Base-by-base conservation (phyloP, 2,113 vertebrate species). In the Trematocara macrostoma region DNA sequence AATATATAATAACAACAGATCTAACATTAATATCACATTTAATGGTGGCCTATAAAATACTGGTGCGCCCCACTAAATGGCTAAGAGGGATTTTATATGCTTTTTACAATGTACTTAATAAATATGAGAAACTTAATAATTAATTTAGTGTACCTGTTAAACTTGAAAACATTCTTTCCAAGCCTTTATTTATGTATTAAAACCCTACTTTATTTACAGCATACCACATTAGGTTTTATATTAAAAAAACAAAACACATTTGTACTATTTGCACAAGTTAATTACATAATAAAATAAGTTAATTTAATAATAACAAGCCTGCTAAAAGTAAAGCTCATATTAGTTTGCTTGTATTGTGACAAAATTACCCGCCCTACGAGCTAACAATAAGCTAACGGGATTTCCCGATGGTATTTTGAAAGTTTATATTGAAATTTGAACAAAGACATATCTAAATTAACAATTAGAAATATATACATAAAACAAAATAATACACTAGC, bases 31-130 rank as follows among this genome's bases (percentile, higher is more conserved):
- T 38, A 38, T 69, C 11, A 69, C 35, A 42, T 69, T 69, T 42
- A 69, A 5, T 69, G n/a, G 0, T 69, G 35, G 7, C 0, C 1
- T 20, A 69, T 42, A 1, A 69, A 0, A 69, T 3, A 69, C 38
- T 42, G 31, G 59, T 38, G 16, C 2, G 0, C 2, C 29, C 57
- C 29, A 34, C 15, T 61, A 61, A 23, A 20, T 38, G 18, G n/a
- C 35, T 40, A 67, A 67, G 1, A 42, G 64, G 38, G n/a, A 69
- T 42, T 69, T 42, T 69, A 26, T 69, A 15, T 42, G 42, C 9
- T 35, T 45, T 42, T 42, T 23, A 71, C 38, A 10, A 8, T 26
- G 18, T 20, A 20, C 61, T 20, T 4, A 26, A 64, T 64, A 38
- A 64, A 38, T 38, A 64, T 45, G 38, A 4, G 5, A 0, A 2